phyloP scores from a whole-genome alignment of 2,888 invertebrate genomes.

The Erpobdella octoculata region DNA sequence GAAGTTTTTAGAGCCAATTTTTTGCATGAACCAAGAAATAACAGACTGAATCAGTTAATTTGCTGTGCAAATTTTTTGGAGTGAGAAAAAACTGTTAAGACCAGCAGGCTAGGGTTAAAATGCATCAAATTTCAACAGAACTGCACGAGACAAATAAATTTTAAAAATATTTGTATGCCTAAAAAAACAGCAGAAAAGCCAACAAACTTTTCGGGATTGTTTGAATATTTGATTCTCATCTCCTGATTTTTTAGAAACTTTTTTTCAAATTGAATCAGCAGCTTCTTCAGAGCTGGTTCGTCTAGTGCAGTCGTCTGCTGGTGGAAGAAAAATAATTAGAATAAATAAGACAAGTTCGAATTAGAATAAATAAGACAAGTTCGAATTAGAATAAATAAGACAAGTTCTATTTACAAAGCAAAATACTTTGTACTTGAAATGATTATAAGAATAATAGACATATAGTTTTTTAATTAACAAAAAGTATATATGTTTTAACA shows the following conservation, averaged over 20 bases:
- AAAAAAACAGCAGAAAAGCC: too few relatives aligned
- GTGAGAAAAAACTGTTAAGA: background rate
- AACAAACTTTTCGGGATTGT: constrained; percentile 87
- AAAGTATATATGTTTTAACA: background rate
- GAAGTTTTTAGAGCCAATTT: too few relatives aligned
- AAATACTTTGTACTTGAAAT: too few relatives aligned
- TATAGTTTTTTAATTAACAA: background rate
- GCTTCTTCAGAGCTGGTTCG: constrained; percentile 75
- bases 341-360: too few relatives aligned
- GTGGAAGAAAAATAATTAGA: too few relatives aligned
- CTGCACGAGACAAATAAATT: background rate
- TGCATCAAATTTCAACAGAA: background rate
- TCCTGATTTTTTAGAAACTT: constrained; percentile 86
- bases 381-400: background rate
- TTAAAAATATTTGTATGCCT: too few relatives aligned
- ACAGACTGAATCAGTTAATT: too few relatives aligned
- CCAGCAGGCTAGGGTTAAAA: background rate
- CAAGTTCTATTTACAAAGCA: background rate
- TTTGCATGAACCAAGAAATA: too few relatives aligned
- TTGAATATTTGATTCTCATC: constrained; percentile 94
- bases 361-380: background rate
- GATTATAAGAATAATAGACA: background rate
- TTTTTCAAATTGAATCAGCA: constrained; percentile 87
- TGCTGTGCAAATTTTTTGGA: too few relatives aligned
- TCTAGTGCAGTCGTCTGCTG: constrained; percentile 79